Evolutionary conservation across 2,113 vertebrate species (phyloP).

Genomic region (Gallinago jamesoni): DNA sequence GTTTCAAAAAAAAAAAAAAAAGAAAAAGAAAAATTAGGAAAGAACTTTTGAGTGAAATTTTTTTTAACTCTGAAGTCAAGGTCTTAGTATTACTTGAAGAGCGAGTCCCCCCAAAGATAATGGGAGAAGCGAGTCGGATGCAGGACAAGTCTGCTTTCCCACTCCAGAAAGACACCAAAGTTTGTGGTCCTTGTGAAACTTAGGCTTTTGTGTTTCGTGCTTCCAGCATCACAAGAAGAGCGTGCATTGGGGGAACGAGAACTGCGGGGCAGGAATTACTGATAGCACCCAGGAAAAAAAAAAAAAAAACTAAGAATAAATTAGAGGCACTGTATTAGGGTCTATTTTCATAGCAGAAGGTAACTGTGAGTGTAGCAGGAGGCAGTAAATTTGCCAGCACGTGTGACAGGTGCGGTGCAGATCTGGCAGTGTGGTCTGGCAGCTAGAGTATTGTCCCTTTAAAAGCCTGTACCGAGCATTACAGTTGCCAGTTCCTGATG

Average conservation of each 20-base stretch:
- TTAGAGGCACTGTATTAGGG: background rate
- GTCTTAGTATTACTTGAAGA: background rate
- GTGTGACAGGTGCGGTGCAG: background rate
- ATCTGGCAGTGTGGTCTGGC: slow-evolving; percentile 6
- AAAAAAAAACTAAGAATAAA: background rate
- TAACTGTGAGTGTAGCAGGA: background rate
- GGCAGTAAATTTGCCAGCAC: background rate
- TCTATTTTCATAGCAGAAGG: slow-evolving; percentile 1
- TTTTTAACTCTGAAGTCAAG: background rate
- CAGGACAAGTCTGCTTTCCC: background rate
- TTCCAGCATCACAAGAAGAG: background rate
- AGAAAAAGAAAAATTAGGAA: background rate
- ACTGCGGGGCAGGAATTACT: background rate
- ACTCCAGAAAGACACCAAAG: background rate
- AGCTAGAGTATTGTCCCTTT: slow-evolving; percentile 29
- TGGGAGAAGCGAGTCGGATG: background rate
- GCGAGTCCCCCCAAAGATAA: background rate
- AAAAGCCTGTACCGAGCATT: slow-evolving; percentile 6
- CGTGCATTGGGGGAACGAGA: background rate
- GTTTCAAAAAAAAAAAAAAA: background rate
- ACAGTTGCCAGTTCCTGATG: slow-evolving; percentile 48
- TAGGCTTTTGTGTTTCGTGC: background rate
- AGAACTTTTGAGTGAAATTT: background rate
- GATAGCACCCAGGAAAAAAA: background rate
- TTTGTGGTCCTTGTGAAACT: background rate